Percentiles rank a stretch among this genome's conserved stretches.
phyloP scores from a whole-genome alignment of 2,113 vertebrate species.

The Synodontis membranacea region DNA sequence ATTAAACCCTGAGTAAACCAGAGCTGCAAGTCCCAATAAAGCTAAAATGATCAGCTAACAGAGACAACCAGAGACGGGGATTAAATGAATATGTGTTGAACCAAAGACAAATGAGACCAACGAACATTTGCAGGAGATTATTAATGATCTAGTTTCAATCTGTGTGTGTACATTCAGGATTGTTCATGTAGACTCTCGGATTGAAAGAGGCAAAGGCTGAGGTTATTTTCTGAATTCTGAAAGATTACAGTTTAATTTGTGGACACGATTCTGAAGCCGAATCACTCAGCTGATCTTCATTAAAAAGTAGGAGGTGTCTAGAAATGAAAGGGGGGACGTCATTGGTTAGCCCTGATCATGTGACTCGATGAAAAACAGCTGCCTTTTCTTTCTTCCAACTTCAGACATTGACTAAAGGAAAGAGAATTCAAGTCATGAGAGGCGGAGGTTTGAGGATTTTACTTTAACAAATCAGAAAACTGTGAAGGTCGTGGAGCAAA shows the following conservation, averaged over 20 bases:
- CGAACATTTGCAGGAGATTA: background rate
- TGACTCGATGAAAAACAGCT: background rate
- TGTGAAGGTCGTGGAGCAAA: background rate
- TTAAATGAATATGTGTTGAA: background rate
- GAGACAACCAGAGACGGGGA: background rate
- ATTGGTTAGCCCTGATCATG: slow-evolving; percentile 29
- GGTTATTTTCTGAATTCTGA: slow-evolving; percentile 6
- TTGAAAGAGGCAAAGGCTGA: background rate
- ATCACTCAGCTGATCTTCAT: slow-evolving; percentile 11
- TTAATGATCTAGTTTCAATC: background rate
- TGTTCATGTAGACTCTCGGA: background rate
- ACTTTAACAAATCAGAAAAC: too few relatives aligned
- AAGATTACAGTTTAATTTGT: background rate
- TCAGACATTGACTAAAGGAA: background rate
- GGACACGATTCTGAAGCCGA: background rate
- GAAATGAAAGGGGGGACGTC: background rate
- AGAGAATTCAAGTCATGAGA: background rate
- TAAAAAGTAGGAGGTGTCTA: slow-evolving; percentile 30
- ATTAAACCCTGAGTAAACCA: background rate
- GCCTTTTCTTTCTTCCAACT: background rate
- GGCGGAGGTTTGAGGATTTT: too few relatives aligned
- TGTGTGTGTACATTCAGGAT: background rate
- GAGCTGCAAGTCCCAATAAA: background rate
- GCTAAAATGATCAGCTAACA: background rate
- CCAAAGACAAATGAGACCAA: background rate